These are phyloP conservation scores for Mystacornis crossleyi DNA, from an alignment of 2,113 vertebrate species.

Conservation along the genomic window DNA sequence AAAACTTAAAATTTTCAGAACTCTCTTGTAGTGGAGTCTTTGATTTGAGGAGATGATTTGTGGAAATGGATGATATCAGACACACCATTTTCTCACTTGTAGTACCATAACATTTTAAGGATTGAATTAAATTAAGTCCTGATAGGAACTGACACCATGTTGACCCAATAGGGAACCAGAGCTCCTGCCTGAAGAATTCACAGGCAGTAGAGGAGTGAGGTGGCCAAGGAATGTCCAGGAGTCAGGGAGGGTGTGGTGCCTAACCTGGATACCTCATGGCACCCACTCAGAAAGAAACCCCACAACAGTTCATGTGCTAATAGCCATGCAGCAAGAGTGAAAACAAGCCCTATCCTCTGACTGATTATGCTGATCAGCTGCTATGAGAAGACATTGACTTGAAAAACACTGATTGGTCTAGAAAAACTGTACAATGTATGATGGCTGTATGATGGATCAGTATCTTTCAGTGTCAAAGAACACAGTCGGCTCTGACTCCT, in stretches of 20 bases:
- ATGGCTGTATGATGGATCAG: background rate
- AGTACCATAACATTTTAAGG: background rate
- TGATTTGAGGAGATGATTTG: background rate
- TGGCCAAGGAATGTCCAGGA: background rate
- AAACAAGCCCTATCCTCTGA: background rate
- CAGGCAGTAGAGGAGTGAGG: background rate
- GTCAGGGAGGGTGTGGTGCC: background rate
- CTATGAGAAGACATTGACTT: background rate
- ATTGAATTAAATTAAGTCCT: background rate
- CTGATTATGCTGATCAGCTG: background rate
- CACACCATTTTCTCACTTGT: background rate
- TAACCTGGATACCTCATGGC: background rate
- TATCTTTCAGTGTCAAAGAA: background rate
- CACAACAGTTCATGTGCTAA: background rate
- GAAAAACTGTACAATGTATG: accelerated
- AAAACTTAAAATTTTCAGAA: background rate
- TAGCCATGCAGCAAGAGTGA: background rate
- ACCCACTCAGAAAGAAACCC: background rate
- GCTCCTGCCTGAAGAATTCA: background rate
- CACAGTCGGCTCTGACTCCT: background rate
- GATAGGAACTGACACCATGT: background rate
- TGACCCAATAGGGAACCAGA: background rate
- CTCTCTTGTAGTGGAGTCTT: background rate
- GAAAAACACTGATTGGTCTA: background rate
- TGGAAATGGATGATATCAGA: background rate